Base-by-base conservation (phyloP, 2,888 invertebrate species). In the Artemia sinica region DNA sequence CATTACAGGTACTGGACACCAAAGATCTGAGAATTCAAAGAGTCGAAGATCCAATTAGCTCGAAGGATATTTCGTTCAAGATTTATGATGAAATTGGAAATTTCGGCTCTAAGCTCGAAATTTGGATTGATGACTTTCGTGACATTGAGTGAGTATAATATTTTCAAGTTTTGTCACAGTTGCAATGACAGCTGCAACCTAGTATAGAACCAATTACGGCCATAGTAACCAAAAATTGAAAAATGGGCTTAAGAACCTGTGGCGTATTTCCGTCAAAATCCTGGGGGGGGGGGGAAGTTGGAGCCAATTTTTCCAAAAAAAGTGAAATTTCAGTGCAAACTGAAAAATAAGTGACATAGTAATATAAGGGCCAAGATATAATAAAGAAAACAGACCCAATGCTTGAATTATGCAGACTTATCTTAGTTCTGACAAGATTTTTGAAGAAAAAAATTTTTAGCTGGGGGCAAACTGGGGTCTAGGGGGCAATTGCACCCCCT, bases 21-120 rank as follows among this genome's bases (percentile, higher is more conserved):
- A 83, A 84, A 72, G 84, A 86, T 73, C 77, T 91, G 14, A 82
- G 78, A 2, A 85, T 92, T 69, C 78, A 81, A 48, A 81, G 82
- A 50, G 82, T 88, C 66, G 79, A 80, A 73, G 82, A 85, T 72
- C 78, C 77, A 66, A 76, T 75, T 48, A 77, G 81, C 74, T 82
- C 82, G 8, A 77, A 81, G 58, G 76, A 80, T 41, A 77, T 88
- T 52, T 78, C 82, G 68, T 88, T 81, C 77, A 80, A 77, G 66
- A 74, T 89, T 14, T 83, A 82, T 67, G 83, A 85, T 71, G 78
- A 82, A 66, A 79, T 85, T 48, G 79, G 80, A 13, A 84, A 85
- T 74, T 87, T 86, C 80, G 91, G 91, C 12, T 85, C 88, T 6
- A 88, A 86, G 78, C 77, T 91, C 71, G 84, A 84, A 14, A 81